A percentile compares a stretch with the other conserved stretches of the same genome.
These are phyloP conservation scores for Sicus ferrugineus DNA, from an alignment of 2,888 invertebrate genomes.

Conservation along the genomic window DNA sequence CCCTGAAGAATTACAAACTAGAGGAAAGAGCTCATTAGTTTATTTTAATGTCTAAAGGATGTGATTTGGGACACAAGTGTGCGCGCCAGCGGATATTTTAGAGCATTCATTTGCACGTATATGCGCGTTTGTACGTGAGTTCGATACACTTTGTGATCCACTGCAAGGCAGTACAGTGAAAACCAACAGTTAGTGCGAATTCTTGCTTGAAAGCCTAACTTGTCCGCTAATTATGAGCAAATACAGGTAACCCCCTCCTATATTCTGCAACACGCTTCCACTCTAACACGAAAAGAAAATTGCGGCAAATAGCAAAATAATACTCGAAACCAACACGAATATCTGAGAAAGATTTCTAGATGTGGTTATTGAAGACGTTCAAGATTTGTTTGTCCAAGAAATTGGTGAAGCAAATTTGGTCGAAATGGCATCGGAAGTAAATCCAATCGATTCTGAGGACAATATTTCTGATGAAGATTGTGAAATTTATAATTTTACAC, in stretches of 20 bases:
- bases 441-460: background rate
- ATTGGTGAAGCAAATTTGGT: background rate
- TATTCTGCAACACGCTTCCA: no score
- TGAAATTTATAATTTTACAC: background rate
- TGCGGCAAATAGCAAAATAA: no score
- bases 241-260: no score
- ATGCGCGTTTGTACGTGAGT: background rate
- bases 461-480: background rate
- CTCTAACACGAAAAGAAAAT: no score
- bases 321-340: no score
- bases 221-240: conserved; percentile 15
- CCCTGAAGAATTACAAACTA: background rate
- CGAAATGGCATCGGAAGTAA: background rate
- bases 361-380: background rate
- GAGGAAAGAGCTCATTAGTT: background rate
- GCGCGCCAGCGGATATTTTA: background rate
- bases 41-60: background rate
- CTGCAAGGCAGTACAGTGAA: background rate
- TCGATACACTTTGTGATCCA: background rate
- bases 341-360: background rate
- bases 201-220: conserved; percentile 2
- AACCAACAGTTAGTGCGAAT: conserved; percentile 10
- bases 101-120: background rate
- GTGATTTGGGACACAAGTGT: background rate
- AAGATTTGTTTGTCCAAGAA: background rate